Conservation (phyloP, 2,797 vertebrate species). For the Peromyscus attwateri region DNA sequence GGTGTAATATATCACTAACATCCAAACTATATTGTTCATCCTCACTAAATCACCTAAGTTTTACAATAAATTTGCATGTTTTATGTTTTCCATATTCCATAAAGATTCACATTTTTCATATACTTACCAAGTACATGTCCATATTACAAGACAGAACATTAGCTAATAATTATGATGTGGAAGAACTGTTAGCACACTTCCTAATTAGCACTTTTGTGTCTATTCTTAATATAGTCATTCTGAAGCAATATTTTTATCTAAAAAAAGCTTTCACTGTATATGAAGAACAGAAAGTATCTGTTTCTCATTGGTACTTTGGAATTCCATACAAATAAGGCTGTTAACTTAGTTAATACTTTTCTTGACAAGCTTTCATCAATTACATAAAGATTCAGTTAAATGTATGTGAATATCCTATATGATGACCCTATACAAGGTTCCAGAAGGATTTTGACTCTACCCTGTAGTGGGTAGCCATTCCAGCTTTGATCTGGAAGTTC, state of each 20-base stretch:
- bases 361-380: constrained; percentile 27
- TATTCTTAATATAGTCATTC: neutral
- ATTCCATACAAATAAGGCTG: constrained; percentile 4
- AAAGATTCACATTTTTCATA: neutral
- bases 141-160: neutral
- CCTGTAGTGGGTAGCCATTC: neutral
- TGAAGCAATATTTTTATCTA: constrained; percentile 30
- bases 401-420: neutral
- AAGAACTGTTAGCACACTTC: neutral
- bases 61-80: constrained; percentile 44
- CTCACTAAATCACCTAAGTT: neutral
- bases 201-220: neutral
- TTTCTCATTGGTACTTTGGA: neutral
- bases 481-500: too few relatives aligned
- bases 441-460: neutral
- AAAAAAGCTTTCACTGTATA: neutral
- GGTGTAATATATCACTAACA: constrained; percentile 8
- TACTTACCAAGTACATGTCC: neutral
- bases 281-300: constrained; percentile 33
- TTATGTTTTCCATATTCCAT: neutral
- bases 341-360: constrained; percentile 39
- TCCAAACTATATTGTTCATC: constrained; percentile 2
- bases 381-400: constrained; percentile 22
- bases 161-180: neutral
- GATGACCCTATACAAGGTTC: neutral